A percentile compares a stretch with the other conserved stretches of the same genome.
phyloP scores from a whole-genome alignment of 2,888 invertebrate species.

The Coenonympha glycerion region DNA sequence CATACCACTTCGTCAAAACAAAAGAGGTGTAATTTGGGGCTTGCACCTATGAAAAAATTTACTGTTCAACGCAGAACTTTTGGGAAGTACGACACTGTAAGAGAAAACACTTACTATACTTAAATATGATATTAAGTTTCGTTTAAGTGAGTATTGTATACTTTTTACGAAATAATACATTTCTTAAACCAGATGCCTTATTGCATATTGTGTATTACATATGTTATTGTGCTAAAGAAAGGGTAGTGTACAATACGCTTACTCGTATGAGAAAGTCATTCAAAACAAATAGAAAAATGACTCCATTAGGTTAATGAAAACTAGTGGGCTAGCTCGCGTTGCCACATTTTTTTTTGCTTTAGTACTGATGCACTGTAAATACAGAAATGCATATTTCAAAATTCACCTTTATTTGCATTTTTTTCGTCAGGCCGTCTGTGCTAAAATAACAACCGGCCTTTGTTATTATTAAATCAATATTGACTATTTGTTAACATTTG shows the following conservation, averaged over 20 bases:
- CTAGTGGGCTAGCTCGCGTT: slow-evolving; percentile 59
- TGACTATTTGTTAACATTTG: background rate
- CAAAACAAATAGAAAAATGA: slow-evolving; percentile 49
- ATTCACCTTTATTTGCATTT: slow-evolving; percentile 1
- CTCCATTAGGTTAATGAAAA: slow-evolving; percentile 66
- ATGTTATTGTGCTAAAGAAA: background rate
- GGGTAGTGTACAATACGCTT: slow-evolving; percentile 9
- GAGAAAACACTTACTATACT: too few relatives aligned
- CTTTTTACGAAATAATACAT: too few relatives aligned
- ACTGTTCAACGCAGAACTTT: too few relatives aligned
- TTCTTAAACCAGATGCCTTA: too few relatives aligned
- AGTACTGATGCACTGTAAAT: slow-evolving; percentile 28
- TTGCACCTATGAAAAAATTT: too few relatives aligned
- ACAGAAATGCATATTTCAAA: slow-evolving; percentile 23
- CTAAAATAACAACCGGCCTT: background rate
- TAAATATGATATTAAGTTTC: too few relatives aligned
- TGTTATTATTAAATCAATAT: slow-evolving; percentile 1
- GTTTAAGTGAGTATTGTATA: too few relatives aligned
- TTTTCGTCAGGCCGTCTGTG: background rate
- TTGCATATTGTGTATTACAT: too few relatives aligned
- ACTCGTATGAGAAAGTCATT: slow-evolving; percentile 32
- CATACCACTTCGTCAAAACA: too few relatives aligned
- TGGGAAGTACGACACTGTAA: too few relatives aligned
- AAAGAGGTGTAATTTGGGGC: too few relatives aligned
- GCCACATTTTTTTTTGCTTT: slow-evolving; percentile 31